Conservation (phyloP, 2,888 invertebrate species). For the Oligia latruncula region DNA sequence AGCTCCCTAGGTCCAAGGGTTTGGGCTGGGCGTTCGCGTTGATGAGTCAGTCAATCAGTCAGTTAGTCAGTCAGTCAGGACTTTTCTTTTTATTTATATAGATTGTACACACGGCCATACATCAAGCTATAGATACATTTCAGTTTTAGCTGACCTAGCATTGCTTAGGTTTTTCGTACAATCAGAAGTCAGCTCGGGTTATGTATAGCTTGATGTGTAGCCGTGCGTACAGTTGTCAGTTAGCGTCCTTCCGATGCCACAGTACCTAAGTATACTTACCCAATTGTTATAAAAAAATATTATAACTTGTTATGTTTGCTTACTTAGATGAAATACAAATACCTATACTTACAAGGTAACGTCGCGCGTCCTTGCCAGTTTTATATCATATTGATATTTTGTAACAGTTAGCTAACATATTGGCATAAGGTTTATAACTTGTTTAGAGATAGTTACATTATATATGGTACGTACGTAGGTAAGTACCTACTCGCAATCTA, state of each 20-base stretch:
- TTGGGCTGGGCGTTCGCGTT: no score
- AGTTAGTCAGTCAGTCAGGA: no score
- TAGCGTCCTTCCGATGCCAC: no score
- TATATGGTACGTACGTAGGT: not conserved
- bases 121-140: not conserved
- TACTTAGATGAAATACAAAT: not conserved
- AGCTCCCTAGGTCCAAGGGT: no score
- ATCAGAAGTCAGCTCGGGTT: not conserved
- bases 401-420: not conserved
- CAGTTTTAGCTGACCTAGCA: not conserved
- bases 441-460: not conserved
- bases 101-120: not conserved
- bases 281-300: no score
- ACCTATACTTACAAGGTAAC: not conserved
- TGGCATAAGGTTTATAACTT: not conserved
- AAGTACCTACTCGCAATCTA: slow-evolving; percentile 8
- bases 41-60: no score
- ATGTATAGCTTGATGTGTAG: no score
- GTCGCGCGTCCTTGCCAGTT: not conserved
- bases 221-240: no score
- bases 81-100: no score
- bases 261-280: no score
- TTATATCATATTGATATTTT: slow-evolving; percentile 26
- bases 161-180: not conserved
- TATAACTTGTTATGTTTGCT: not conserved